phyloP scores from a whole-genome alignment of 2,888 invertebrate species.

The Eupithecia abbreviata region DNA sequence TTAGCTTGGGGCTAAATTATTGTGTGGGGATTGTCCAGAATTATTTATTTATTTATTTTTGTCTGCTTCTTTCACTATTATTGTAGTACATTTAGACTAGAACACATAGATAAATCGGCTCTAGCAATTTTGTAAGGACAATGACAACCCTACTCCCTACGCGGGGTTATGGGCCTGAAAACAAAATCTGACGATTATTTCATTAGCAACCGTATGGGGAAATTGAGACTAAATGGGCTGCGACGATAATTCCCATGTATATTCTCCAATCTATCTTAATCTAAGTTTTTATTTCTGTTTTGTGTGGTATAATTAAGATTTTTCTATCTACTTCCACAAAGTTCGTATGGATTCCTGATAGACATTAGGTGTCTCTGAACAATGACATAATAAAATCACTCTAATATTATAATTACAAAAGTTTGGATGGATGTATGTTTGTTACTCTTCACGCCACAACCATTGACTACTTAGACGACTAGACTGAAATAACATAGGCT shows the following conservation, averaged over 20 bases:
- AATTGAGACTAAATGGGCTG: neutral
- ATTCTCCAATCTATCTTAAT: neutral
- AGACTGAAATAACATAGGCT: no score
- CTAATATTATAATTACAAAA: no score
- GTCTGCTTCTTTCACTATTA: neutral
- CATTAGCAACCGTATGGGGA: conserved; percentile 10
- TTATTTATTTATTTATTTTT: neutral
- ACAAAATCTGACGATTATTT: conserved; percentile 31
- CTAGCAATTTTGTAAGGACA: neutral
- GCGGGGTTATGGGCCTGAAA: conserved; percentile 20
- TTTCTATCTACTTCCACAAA: neutral
- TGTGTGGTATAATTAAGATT: no score
- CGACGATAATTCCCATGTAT: neutral
- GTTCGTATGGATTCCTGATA: neutral
- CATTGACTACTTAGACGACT: no score
- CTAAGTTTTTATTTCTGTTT: no score
- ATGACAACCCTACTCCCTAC: conserved; percentile 18
- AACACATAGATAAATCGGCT: neutral
- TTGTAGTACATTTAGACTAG: neutral
- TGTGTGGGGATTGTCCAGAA: no score
- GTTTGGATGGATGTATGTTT: no score
- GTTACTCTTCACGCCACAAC: no score
- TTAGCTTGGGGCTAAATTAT: no score
- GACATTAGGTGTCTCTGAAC: neutral
- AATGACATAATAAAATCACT: neutral